A percentile compares a stretch with the other conserved stretches of the same genome.
phyloP scores from a whole-genome alignment of 92 coral and sea anemone genomes.

The Muricea muricata region DNA sequence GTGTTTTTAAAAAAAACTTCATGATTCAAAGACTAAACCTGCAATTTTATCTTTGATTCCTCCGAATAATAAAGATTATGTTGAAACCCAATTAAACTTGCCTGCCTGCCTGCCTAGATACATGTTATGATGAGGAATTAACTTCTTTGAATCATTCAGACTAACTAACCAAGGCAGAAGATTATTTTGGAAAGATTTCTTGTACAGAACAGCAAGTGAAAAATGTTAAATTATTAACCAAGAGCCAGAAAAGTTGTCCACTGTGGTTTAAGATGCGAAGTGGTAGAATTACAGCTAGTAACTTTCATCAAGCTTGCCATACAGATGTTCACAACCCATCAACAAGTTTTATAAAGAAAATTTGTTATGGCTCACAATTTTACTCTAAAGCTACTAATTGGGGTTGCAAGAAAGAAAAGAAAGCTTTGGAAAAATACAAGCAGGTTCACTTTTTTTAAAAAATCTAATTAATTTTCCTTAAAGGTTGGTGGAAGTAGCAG shows the following conservation, averaged over 20 bases:
- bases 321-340: conserved; percentile 59
- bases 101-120: neutral
- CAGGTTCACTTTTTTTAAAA: too few relatives aligned
- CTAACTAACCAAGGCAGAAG: conserved; percentile 45
- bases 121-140: conserved; percentile 35
- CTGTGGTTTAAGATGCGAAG: conserved; percentile 59
- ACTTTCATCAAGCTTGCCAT: conserved; percentile 65
- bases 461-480: neutral
- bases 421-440: conserved; percentile 51
- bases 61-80: conserved; percentile 43
- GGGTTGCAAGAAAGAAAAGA: conserved; percentile 66
- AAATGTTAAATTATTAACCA: conserved; percentile 44
- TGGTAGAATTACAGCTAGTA: conserved; percentile 65
- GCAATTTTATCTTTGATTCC: conserved; percentile 61
- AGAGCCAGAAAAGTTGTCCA: conserved; percentile 45
- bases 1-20: conserved; percentile 55
- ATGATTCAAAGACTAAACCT: conserved; percentile 42
- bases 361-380: conserved; percentile 63
- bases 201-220: conserved; percentile 21
- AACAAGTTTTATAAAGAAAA: conserved; percentile 53
- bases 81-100: conserved; percentile 39
- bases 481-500: neutral
- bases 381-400: conserved; percentile 48
- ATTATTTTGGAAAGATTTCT: conserved; percentile 21
- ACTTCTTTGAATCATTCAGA: conserved; percentile 26